Percentiles rank a stretch among this genome's conserved stretches.
These are phyloP conservation scores for Drosophila stalkeri DNA, from an alignment of 2,888 invertebrate species.

Conservation along the genomic window DNA sequence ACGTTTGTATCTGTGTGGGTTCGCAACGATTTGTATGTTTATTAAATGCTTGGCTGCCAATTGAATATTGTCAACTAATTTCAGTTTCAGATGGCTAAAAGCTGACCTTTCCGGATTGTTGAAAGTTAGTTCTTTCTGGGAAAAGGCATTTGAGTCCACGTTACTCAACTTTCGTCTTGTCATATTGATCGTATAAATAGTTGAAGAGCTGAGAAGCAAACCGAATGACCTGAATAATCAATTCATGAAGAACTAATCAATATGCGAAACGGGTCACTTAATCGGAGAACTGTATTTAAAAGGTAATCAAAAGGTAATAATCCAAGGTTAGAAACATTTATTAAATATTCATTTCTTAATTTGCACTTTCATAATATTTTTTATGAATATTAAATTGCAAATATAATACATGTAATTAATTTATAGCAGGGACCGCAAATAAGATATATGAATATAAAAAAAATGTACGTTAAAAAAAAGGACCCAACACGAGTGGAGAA, in stretches of 20 bases:
- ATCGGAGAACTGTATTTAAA: background rate
- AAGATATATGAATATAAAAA: too few species aligned
- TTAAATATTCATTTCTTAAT: background rate
- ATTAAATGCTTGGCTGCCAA: conserved; percentile 47
- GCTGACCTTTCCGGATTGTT: conserved; percentile 15
- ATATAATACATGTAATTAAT: too few species aligned
- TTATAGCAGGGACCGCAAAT: too few species aligned
- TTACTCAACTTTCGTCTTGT: background rate
- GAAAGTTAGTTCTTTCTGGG: background rate
- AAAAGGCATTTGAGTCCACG: background rate
- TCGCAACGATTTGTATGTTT: conserved; percentile 31
- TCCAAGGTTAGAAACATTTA: background rate
- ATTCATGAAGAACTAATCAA: background rate
- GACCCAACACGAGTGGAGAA: too few species aligned
- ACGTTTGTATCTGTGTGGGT: background rate
- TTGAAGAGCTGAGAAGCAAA: background rate
- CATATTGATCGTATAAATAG: background rate
- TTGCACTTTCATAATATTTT: too few species aligned
- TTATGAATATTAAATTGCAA: too few species aligned
- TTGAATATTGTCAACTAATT: conserved; percentile 47
- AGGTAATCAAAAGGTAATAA: background rate
- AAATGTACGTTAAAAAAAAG: too few species aligned
- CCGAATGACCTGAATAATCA: background rate
- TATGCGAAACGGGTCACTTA: background rate
- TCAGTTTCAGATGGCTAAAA: conserved; percentile 17